Base-by-base conservation (phyloP, 2,797 vertebrate genomes). In the Neosilurus hyrtlii region DNA sequence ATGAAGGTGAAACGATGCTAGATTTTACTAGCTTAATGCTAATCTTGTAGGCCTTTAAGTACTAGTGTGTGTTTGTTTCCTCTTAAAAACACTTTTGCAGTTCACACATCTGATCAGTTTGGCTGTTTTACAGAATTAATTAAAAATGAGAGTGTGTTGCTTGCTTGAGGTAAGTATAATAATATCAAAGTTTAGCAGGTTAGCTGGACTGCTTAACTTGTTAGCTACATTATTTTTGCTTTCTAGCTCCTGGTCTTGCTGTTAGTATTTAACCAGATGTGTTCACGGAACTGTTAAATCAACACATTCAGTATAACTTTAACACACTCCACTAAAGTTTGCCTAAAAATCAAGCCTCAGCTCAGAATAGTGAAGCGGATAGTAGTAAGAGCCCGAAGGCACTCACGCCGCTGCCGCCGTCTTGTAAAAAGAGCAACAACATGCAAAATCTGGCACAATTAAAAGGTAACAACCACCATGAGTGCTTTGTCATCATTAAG, bases 401-500 rank as follows among this genome's bases (percentile, higher is more conserved):
- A 49, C 63, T 75, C 62, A 26, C 76, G 37, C 56, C 43, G 35
- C 71, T 22, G 49, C 71, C 22, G 35, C 72, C 30, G 49, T 73
- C 81, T 76, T 82, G 89, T 88, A 85, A 88, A 83, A 86, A 70
- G 74, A 72, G 80, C 82, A 82, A 85, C 85, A 90, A 84, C 88
- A 89, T 79, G 86, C 73, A 54, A 78, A 83, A 79, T 76, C 82
- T 52, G 79, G 82, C 79, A 80, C 79, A 83, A 84, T 88, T 87
- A 90, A 89, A 86, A 72, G 85, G 88, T 65, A 89, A 82, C 68
- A 85, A 85, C 85, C 82, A 35, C 88, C 72, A 84, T 77, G 57
- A 82, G 63, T 86, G 87, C 89, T 91, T 92, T 90, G 90, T 92
- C 91, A 91, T 89, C 88, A 86, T 70, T 70, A 84, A 89, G 89